A percentile compares a stretch with the other conserved stretches of the same genome.
Conservation (phyloP, 2,888 invertebrate genomes). For the Adela reaumurella region DNA sequence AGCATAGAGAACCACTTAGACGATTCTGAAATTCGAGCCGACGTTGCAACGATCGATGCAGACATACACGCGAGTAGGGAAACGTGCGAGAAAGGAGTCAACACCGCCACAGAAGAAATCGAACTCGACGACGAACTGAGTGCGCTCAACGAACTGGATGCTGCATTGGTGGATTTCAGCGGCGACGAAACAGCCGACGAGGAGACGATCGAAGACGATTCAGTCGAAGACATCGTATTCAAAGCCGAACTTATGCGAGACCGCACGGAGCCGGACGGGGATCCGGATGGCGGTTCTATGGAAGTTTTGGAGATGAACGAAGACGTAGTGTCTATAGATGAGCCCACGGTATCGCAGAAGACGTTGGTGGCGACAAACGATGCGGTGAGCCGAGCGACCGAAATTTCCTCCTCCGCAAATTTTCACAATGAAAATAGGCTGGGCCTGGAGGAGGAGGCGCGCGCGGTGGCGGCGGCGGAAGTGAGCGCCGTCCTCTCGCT, state of each 20-base stretch:
- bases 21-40: too few species aligned
- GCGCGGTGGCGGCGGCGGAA: constrained; percentile 31
- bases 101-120: constrained; percentile 21
- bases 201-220: too few species aligned
- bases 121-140: constrained; percentile 10
- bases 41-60: constrained; percentile 12
- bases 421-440: constrained; percentile 1
- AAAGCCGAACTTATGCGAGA: constrained; percentile 25
- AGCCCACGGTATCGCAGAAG: too few species aligned
- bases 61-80: constrained; percentile 18
- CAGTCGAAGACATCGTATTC: constrained; percentile 42
- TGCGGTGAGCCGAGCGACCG: constrained; percentile 20
- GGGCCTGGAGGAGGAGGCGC: constrained; percentile 24
- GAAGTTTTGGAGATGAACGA: too few species aligned
- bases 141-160: constrained; percentile 20
- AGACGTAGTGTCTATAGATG: too few species aligned
- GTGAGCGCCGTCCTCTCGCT: constrained; percentile 60
- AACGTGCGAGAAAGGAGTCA: constrained; percentile 10
- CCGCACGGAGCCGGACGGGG: too few species aligned
- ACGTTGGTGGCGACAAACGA: neutral
- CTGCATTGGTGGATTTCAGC: too few species aligned
- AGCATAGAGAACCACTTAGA: too few species aligned
- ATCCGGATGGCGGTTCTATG: too few species aligned
- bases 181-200: constrained; percentile 36
- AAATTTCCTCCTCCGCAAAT: too few species aligned